Evolutionary conservation across 2,797 vertebrate genomes (phyloP), one percentile per base, ranked within the genome.

Genomic region (Nyctibius grandis): DNA sequence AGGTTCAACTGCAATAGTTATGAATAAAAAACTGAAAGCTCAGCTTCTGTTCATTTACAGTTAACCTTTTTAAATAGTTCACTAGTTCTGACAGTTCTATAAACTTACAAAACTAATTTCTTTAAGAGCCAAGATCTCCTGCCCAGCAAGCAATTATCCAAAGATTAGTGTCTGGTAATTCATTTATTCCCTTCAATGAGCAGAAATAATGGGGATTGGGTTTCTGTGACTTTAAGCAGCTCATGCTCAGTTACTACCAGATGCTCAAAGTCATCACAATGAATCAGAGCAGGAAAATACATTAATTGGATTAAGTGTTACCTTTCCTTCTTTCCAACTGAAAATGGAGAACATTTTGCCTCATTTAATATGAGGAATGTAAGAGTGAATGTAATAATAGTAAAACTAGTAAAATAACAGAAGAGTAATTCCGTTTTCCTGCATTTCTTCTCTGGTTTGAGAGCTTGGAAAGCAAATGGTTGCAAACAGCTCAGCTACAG

Each of bases 121-220:
- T 95, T 81, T 85, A 96, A 93, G 83, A 97, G 95, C 89, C 50
- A 95, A 96, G 85, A 97, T 96, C 82, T 97, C 96, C 88, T 96
- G 89, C 91, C 97, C 94, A 98, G 87, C 88, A 18, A 97, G 94
- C 96, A 98, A 98, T 98, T 98, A 98, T 87, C 96, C 91, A 68
- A 97, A 97, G 98, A 98, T 98, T 98, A 98, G 93, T 95, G 89
- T 73, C 90, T 94, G 94, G 84, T 98, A 97, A 97, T 97, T 97
- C 92, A 96, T 97, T 98, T 97, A 97, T 97, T 96, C 97, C 97
- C 96, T 96, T 98, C 97, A 98, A 68, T 96, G 93, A 97, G 94
- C 95, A 97, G 96, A 97, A 98, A 98, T 98, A 98, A 98, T 97
- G 74, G 90, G 97, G 96, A 98, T 98, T 97, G 95, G 86, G 94